Percentiles rank a stretch among this genome's conserved stretches.
Evolutionary conservation across 1,140 invertebrate species (phyloP).

Genomic region (Vanessa tameamea): DNA sequence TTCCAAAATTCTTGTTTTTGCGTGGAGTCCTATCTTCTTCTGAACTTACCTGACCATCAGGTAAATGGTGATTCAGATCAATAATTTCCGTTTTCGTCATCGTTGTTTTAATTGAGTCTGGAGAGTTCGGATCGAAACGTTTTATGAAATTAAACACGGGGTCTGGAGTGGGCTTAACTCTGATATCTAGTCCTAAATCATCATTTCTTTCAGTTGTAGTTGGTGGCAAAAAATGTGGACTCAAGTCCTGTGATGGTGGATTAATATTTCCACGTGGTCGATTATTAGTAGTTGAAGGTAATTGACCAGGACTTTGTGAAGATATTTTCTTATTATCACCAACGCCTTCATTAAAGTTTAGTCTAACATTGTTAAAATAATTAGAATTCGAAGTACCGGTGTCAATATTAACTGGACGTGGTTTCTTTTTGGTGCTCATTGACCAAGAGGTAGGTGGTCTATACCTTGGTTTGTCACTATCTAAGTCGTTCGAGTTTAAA

Average conservation of each 20-base stretch:
- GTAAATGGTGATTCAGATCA: slow-evolving; percentile 64
- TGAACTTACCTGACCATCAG: slow-evolving; percentile 61
- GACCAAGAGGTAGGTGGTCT: slow-evolving; percentile 61
- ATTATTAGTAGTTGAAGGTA: slow-evolving; percentile 1
- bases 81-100: slow-evolving; percentile 71
- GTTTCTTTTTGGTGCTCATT: slow-evolving; percentile 43
- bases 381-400: slow-evolving; percentile 1
- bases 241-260: slow-evolving; percentile 48
- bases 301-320: slow-evolving; percentile 6
- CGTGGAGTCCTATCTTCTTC: slow-evolving; percentile 66
- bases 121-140: slow-evolving; percentile 72
- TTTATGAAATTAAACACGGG: slow-evolving; percentile 74
- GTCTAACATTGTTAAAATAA: slow-evolving; percentile 7
- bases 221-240: slow-evolving; percentile 47
- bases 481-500: slow-evolving; percentile 55
- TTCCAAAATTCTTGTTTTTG: slow-evolving; percentile 62
- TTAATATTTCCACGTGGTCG: slow-evolving; percentile 32
- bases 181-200: slow-evolving; percentile 47
- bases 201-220: slow-evolving; percentile 47
- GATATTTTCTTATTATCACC: slow-evolving; percentile 9
- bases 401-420: slow-evolving; percentile 3
- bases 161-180: slow-evolving; percentile 47
- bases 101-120: slow-evolving; percentile 61
- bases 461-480: slow-evolving; percentile 60
- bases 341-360: slow-evolving; percentile 18